Evolutionary conservation across 23 tunicate species (phyloP), one percentile per base, ranked within the genome.

Genomic region (Styela plicata): DNA sequence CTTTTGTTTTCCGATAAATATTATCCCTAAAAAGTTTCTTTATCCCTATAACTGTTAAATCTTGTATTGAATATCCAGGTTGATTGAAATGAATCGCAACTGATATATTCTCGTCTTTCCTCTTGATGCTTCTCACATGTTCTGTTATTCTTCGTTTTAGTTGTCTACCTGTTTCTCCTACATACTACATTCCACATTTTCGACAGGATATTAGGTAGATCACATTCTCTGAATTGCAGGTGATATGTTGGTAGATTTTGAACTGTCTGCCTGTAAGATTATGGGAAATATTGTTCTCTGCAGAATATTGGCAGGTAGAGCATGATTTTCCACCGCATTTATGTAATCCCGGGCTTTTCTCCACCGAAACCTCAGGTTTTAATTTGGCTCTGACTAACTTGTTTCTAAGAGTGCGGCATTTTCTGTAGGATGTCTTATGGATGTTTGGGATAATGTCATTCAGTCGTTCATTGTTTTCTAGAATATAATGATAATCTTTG

Each of bases 111-210:
- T 44, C 13, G 57, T 44, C 13, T 7, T 44, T 7, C 10, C 10
- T 44, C 13, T 44, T 44, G 13, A 44, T 44, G 13, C 57, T 44
- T 44, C 57, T 44, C 10, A 44, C 13, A 44, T 44, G 57, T 13
- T 44, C 57, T 5, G 57, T 44, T 44, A 44, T 44, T 44, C 57
- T 44, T 7, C 17, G 17, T 28, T 28, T 73, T 73, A 73, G 34
- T 3, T 73, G 32, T 22, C 77, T 28, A 2, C 77, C 34, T 5
- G 77, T 73, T 73, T 73, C 35, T 22, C 77, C 77, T 34, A 73
- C 34, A 34, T 73, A 73, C 34, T 73, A 34, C 34, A 29, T 28
- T 5, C 17, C 35, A 31, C 77, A 31, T 19, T 73, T 28, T n/a
- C 5, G 3, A 27, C 77, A 73, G 34, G 5, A 3, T 22, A 34